Base-by-base conservation (phyloP, 2,888 invertebrate species). In the Heliconius ismenius region DNA sequence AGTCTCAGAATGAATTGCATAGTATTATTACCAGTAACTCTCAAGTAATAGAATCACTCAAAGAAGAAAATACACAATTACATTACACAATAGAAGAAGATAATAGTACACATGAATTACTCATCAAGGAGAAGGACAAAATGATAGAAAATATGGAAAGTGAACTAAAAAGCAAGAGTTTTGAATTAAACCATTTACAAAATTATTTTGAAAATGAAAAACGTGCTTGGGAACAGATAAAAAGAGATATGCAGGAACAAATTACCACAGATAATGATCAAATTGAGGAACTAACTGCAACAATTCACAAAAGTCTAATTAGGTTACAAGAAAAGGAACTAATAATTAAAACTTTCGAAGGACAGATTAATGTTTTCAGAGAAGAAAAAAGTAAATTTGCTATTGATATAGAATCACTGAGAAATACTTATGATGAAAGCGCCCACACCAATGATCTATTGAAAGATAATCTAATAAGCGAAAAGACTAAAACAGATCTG, bases 41-140 rank as follows among this genome's bases (percentile, higher is more conserved):
- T 74, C 81, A 85, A 78, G 77, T 83, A 18, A 83, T 88, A 60
- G 81, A 85, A 63, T 82, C 82, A 10, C 78, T 88, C 65, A 83
- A 86, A 80, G 84, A 84, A 78, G 88, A 89, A 82, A 89, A 87
- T 81, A 86, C 86, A 77, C 86, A 88, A 32, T 77, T 90, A 78
- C 87, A 86, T n/a, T 84, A 84, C 77, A 82, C 83, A 3, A 84
- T 89, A 67, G 86, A 89, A 82, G 85, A 88, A 80, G 85, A 87
- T 73, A 89, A 86, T 28, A 88, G 83, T 77, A 88, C 81, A 60
- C 86, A 87, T 79, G 88, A 88, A 82, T 69, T 84, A 6, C 68
- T 86, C 54, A 64, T 88, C 11, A 88, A 87, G 81, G 89, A 88
- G 77, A 90, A 90, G 77, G 86, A 89, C 74, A 79, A 76, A 49